These are phyloP conservation scores for Hanleya hanleyi DNA, from an alignment of 2,888 invertebrate genomes.

Conservation along the genomic window DNA sequence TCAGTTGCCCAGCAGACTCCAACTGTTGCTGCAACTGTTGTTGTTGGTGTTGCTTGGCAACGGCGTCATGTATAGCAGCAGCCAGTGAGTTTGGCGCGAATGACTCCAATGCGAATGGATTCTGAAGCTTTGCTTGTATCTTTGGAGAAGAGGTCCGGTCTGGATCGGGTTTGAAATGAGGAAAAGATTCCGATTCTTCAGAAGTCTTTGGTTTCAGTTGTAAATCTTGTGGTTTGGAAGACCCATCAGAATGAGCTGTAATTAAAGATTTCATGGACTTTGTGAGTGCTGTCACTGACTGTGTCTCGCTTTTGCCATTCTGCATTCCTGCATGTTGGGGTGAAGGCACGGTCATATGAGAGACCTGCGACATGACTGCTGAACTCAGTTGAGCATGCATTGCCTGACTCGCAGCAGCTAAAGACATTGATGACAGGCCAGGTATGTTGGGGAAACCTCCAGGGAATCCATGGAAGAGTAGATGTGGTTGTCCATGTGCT, in stretches of 20 bases:
- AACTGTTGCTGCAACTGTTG: conserved; percentile 87
- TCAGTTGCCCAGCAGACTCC: conserved; percentile 60
- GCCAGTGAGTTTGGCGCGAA: conserved; percentile 4
- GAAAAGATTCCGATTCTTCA: too few species aligned
- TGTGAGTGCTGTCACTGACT: not conserved
- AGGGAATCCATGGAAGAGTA: not conserved
- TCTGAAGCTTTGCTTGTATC: not conserved
- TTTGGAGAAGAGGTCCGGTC: not conserved
- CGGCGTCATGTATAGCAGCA: not conserved
- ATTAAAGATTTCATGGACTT: not conserved
- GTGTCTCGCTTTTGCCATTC: not conserved
- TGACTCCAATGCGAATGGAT: conserved; percentile 1
- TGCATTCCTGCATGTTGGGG: too few species aligned
- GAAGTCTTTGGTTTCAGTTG: too few species aligned
- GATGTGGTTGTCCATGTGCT: not conserved
- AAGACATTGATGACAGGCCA: not conserved
- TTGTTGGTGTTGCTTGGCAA: conserved; percentile 78
- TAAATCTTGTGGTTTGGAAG: too few species aligned
- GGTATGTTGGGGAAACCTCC: not conserved
- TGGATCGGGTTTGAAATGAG: too few species aligned
- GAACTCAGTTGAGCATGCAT: not conserved
- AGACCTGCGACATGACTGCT: too few species aligned
- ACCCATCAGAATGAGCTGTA: too few species aligned
- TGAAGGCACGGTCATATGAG: too few species aligned
- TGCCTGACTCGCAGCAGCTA: not conserved